Base-by-base conservation (phyloP, 2,888 invertebrate species). In the Poecilobothrus nobilitatus region DNA sequence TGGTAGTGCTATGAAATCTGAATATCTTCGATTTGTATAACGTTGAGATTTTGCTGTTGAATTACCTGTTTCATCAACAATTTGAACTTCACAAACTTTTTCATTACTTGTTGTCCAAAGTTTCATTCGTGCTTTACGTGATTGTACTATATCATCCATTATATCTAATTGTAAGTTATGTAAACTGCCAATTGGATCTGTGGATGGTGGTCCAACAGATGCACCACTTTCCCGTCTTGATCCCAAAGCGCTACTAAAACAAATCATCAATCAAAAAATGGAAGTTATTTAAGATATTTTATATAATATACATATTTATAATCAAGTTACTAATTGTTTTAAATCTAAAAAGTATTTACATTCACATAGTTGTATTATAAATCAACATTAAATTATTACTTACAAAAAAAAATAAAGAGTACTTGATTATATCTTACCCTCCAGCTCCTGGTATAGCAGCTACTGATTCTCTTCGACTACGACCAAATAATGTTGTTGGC, bases 111-210 rank as follows among this genome's bases (percentile, higher is more conserved):
- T 91, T 72, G 90, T 91, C 91, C 91, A 92, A 76, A 93, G 86
- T 76, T 91, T 92, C 87, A 93, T 88, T 71, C 91, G 87, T 0
- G 91, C 88, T 84, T 92, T 92, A 67, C 91, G 86, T 18, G 91
- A 90, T 76, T 89, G 89, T 18, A 92, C 90, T 71, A 93, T 93
- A 77, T 93, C 92, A 75, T 93, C 93, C 92, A 93, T 92, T 73
- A 93, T 92, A 77, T 93, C 93, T 74, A 93, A 82, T 78, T 92
- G 91, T 9, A 93, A 84, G 77, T 92, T 93, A 79, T 92, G 92
- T 63, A 90, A 88, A 80, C 92, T 92, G 68, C 92, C 91, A 66
- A 86, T 81, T 63, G 88, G 84, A 76, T 90, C 90, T 67, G 89
- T 89, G 63, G 91, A 88, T 66, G 91, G 88, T 67, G 91, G 89